Evolutionary conservation across 1,140 invertebrate genomes (phyloP), one percentile per base, ranked within the genome.

Genomic region (Ceratina calcarata): DNA sequence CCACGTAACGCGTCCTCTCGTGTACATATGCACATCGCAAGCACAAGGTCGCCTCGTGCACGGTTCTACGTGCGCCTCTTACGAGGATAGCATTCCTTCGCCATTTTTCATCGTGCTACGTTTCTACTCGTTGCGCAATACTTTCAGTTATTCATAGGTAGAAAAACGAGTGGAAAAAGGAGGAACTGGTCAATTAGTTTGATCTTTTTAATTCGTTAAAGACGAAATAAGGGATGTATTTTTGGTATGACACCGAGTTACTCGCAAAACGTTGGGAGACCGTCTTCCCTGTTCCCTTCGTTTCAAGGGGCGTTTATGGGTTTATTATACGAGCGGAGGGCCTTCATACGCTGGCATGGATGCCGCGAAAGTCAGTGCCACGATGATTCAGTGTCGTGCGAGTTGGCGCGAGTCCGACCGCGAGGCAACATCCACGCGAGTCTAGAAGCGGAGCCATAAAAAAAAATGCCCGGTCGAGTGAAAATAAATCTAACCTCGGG

Each of bases 401-500:
- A 18, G 24, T 27, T 57, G 55, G 55, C 27, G 51, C 67, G 83
- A 83, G 83, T 32, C 27, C 27, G 27, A 32, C 89, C 89, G 89
- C 88, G 84, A 76, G 16, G 55, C 55, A 84, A 72, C 80, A 83
- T 82, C 88, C 80, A 76, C 68, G 62, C 78, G 76, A 83, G 80
- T 82, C 78, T 78, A 60, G 64, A n/a, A 10, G 67, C 67, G 74
- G 84, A 87, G 82, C 83, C 88, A 90, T 92, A 92, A 92, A 92
- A 91, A 90, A 90, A 89, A 89, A 90, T 45, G 37, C 37, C 84
- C 90, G 87, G 90, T 77, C 72, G 77, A 92, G 92, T 92, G 91
- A 92, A 93, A 93, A 92, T 93, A 93, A 93, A 92, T 93, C 91
- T 91, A 91, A 90, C 89, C 85, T 79, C 80, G 70, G 75, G 51